Base-by-base conservation (phyloP, 2,888 invertebrate species). In the Phymatocera aterrima region DNA sequence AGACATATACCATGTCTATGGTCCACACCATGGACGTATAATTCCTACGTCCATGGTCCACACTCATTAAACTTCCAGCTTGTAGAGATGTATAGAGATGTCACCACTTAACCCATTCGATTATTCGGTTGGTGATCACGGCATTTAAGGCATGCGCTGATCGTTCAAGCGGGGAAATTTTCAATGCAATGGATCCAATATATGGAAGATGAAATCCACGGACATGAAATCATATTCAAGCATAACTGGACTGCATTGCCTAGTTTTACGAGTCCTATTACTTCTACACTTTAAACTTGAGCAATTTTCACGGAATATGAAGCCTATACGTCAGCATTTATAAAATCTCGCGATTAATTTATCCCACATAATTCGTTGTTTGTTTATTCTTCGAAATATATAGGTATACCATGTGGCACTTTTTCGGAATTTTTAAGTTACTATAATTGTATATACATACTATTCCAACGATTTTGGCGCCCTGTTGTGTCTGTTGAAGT, bases 81-180 rank as follows among this genome's bases (percentile, higher is more conserved):
- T n/a, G n/a, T n/a, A n/a, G n/a, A n/a, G 15, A 10, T 5, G 1
- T 3, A 21, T 28, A 54, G 18, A 54, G 54, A 54, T 54, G 54
- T 54, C 24, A 2, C 24, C 24, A 10, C 21, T 21, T 24, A 40
- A 10, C 40, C n/a, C n/a, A n/a, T n/a, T n/a, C n/a, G n/a, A n/a
- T n/a, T n/a, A n/a, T n/a, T n/a, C n/a, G n/a, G n/a, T n/a, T n/a
- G n/a, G n/a, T n/a, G n/a, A n/a, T 54, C 54, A 18, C 3, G 28
- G 28, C 28, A 28, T 57, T 57, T 24, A 21, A 57, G 57, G 15
- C 37, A 61, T 61, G 61, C 37, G 37, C 61, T 10, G 31, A 61
- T 37, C 5, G 37, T 37, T n/a, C 37, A 3, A 61, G 61, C 61
- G 61, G 61, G 61, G 37, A 61, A 61, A 61, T 37, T 61, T 61